These are phyloP conservation scores for Tenebrio molitor DNA, from an alignment of 1,140 invertebrate genomes.

Conservation along the genomic window DNA sequence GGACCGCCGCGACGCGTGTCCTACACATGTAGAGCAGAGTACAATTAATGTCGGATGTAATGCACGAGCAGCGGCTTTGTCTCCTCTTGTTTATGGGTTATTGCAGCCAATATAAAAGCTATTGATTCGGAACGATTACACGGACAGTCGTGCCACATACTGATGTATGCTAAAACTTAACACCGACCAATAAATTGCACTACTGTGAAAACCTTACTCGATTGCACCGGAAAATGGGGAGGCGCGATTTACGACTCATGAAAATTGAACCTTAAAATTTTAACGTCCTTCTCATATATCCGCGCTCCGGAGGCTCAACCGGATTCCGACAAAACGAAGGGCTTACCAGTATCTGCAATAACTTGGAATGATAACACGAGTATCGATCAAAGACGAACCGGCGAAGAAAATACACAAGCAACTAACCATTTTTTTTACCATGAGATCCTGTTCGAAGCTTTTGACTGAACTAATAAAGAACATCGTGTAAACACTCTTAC, in stretches of 20 bases:
- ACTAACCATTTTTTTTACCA: neutral
- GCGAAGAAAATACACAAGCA: neutral
- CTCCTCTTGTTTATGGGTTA: conserved; percentile 63
- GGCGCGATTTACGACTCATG: conserved; percentile 11
- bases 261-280: conserved; percentile 29
- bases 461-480: too few species aligned
- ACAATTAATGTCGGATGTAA: conserved; percentile 64
- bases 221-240: conserved; percentile 18
- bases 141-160: conserved; percentile 51
- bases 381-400: neutral
- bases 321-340: conserved; percentile 1
- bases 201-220: conserved; percentile 15
- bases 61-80: conserved; percentile 60
- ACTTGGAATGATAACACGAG: neutral
- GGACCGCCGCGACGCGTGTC: conserved; percentile 60
- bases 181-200: conserved; percentile 32
- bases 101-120: conserved; percentile 62
- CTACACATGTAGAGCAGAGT: conserved; percentile 63
- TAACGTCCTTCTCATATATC: neutral
- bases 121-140: conserved; percentile 63
- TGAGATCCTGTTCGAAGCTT: too few species aligned
- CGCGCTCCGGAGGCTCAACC: neutral
- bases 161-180: conserved; percentile 49
- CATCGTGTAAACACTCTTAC: too few species aligned
- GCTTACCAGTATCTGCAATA: too few species aligned